These are phyloP conservation scores for Trachymyrmex septentrionalis DNA, from an alignment of 1,140 invertebrate genomes.

Conservation along the genomic window DNA sequence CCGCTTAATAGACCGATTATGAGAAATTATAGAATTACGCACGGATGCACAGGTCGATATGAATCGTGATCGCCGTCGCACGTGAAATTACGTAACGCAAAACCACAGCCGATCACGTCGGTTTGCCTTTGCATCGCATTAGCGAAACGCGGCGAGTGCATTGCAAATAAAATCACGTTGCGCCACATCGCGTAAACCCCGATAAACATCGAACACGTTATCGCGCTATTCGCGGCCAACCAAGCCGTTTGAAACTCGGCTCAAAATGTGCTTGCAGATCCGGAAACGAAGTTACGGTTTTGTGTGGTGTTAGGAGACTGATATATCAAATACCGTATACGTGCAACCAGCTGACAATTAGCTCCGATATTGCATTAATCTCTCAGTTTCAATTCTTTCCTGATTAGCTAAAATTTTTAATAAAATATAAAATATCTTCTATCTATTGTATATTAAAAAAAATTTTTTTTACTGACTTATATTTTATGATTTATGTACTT, in stretches of 20 bases:
- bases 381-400: neutral
- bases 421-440: neutral
- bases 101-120: neutral
- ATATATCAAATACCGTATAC: neutral
- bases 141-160: conserved; percentile 10
- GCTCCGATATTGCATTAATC: neutral
- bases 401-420: neutral
- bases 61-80: conserved; percentile 12
- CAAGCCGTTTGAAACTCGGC: neutral
- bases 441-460: too few species aligned
- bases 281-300: neutral
- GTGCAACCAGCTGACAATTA: neutral
- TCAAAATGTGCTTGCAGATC: neutral
- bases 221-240: neutral
- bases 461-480: too few species aligned
- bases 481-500: too few species aligned
- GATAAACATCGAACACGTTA: conserved; percentile 32
- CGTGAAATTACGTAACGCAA: conserved; percentile 45
- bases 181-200: neutral
- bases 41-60: conserved; percentile 31
- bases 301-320: neutral
- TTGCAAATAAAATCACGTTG: conserved; percentile 15
- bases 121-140: conserved; percentile 50
- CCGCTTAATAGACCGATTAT: conserved; percentile 69
- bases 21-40: conserved; percentile 64